Evolutionary conservation across 1,140 invertebrate species (phyloP), one percentile per base, ranked within the genome.

Genomic region (Halesus radiatus): DNA sequence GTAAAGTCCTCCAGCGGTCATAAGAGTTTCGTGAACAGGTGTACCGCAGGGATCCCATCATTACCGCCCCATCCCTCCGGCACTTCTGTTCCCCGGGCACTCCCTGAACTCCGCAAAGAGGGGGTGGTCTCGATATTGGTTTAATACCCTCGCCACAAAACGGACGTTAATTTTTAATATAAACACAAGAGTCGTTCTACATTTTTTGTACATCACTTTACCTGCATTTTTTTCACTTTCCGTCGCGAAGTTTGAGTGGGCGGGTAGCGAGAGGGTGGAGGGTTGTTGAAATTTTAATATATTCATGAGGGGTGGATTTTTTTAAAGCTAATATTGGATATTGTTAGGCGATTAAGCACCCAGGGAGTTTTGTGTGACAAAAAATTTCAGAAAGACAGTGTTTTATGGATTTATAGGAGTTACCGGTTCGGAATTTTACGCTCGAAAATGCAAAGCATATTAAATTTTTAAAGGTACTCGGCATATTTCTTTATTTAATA

Each of bases 81-180:
- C 23, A 45, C 37, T 45, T 45, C 37, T 45, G 37, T 45, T 45
- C 37, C 32, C 37, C 37, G 37, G 20, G n/a, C 58, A 60, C 20
- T 23, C 58, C 20, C 20, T 7, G 23, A 60, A 60, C 20, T 60
- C 20, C 13, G 58, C 16, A 53, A 53, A 29, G 15, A 13, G 18
- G 68, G 72, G 72, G 72, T 26, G 53, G 72, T 72, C 54, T 68
- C 81, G 79, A 83, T 83, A 83, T 83, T 83, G 82, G 82, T 83
- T 83, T 83, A 83, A 78, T 80, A 78, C 82, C 79, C 78, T 70
- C 79, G 58, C 78, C 58, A 45, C 60, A 73, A 72, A 68, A 68
- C 45, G 76, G 29, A 78, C 77, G 82, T 83, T 83, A 83, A 83
- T 83, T 83, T 83, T 83, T 83, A 83, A 83, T 83, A 83, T 83